phyloP scores from a whole-genome alignment of 2,888 invertebrate species.

The Zeuzera pyrina region DNA sequence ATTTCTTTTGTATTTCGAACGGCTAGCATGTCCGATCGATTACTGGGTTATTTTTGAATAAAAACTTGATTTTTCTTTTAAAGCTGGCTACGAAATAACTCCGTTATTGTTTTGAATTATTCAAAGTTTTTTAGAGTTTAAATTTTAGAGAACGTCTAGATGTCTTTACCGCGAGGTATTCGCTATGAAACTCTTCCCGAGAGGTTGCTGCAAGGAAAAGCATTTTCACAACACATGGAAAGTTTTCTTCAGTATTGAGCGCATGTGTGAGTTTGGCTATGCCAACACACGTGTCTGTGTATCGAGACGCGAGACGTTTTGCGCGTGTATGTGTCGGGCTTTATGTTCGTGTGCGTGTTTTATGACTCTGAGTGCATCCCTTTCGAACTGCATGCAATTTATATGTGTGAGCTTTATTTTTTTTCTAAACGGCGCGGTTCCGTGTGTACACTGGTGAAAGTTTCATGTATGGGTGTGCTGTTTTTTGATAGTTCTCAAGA shows the following conservation, averaged over 20 bases:
- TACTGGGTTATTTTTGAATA: conserved; percentile 15
- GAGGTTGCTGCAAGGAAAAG: conserved; percentile 73
- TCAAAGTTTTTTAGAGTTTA: conserved; percentile 25
- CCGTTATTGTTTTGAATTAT: conserved; percentile 25
- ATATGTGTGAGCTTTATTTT: conserved; percentile 69
- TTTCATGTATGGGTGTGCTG: conserved; percentile 53
- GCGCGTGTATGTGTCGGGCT: conserved; percentile 25
- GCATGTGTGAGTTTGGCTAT: conserved; percentile 44
- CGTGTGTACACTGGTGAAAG: conserved; percentile 42
- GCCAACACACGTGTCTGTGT: conserved; percentile 35
- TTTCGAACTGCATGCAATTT: conserved; percentile 70
- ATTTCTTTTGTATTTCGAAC: conserved; percentile 39
- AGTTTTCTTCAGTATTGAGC: conserved; percentile 49
- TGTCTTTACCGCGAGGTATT: conserved; percentile 74
- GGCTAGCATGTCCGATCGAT: conserved; percentile 47
- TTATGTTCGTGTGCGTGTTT: conserved; percentile 50
- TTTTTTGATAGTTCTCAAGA: conserved; percentile 31
- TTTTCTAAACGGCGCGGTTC: conserved; percentile 59
- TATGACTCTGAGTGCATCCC: conserved; percentile 73
- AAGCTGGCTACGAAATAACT: conserved; percentile 1
- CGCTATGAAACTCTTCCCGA: conserved; percentile 73
- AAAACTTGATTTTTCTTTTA: conserved; percentile 2
- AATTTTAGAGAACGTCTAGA: conserved; percentile 49
- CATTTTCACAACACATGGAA: conserved; percentile 68
- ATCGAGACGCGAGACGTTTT: conserved; percentile 34